These are phyloP conservation scores for Chinchilla lanigera DNA, from an alignment of 2,113 vertebrate genomes.

Conservation along the genomic window DNA sequence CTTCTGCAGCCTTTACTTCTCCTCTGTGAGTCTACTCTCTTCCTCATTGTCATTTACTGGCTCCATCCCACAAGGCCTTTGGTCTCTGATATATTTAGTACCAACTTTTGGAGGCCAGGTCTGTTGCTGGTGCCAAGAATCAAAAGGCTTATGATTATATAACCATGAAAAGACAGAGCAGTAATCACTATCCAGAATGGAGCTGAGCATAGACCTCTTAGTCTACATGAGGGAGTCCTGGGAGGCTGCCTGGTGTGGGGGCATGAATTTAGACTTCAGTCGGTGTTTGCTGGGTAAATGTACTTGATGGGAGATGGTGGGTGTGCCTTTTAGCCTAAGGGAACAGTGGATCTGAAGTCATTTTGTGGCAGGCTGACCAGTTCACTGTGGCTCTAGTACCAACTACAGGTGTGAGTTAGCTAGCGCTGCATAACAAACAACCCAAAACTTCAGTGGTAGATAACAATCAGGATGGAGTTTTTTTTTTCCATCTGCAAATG, in stretches of 20 bases:
- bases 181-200: not conserved
- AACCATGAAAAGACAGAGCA: not conserved
- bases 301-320: not conserved
- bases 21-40: too few relatives aligned
- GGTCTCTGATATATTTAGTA: not conserved
- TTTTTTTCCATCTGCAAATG: not conserved
- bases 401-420: not conserved
- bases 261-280: not conserved
- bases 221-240: fast-evolving
- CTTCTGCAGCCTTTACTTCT: not conserved
- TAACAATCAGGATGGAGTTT: not conserved
- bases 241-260: not conserved
- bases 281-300: not conserved
- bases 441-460: not conserved
- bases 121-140: not conserved
- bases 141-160: not conserved
- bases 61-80: not conserved
- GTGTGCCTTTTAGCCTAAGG: not conserved
- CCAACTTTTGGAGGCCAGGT: not conserved
- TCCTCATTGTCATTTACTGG: fast-evolving
- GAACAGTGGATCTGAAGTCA: not conserved
- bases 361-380: not conserved
- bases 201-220: not conserved
- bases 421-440: not conserved
- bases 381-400: not conserved